Conservation (phyloP, 2,797 vertebrate genomes). For the Xerus rutilus region DNA sequence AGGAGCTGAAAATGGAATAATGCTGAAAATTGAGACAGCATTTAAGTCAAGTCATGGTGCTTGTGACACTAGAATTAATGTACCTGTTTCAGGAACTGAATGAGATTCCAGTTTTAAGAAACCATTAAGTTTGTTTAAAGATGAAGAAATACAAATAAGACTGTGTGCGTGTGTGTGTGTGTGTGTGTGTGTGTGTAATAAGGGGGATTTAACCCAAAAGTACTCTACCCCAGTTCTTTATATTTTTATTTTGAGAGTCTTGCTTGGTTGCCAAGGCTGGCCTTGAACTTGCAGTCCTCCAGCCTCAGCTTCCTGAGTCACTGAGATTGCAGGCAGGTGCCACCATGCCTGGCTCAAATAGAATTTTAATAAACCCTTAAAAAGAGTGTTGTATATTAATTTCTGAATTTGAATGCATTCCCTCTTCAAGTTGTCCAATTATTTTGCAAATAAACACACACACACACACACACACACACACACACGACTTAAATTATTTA, state of each 20-base stretch:
- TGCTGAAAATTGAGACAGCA: not conserved
- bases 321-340: not conserved
- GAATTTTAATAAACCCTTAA: slow-evolving; percentile 34
- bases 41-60: slow-evolving; percentile 17
- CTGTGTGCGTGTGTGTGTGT: too few species aligned
- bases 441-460: slow-evolving; percentile 43
- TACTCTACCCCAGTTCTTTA: too few species aligned
- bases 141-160: too few species aligned
- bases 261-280: not conserved
- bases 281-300: not conserved
- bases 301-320: not conserved
- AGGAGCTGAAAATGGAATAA: slow-evolving; percentile 25
- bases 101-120: not conserved
- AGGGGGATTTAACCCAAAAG: too few species aligned
- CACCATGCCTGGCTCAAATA: not conserved
- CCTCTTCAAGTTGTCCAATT: not conserved
- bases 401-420: slow-evolving; percentile 31
- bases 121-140: not conserved
- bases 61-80: not conserved
- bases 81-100: not conserved
- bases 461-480: not conserved
- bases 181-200: too few species aligned
- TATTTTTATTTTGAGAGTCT: not conserved
- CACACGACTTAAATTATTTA: not conserved
- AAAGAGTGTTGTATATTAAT: not conserved